Base-by-base conservation (phyloP, 2,888 invertebrate species). In the Rapana venosa region DNA sequence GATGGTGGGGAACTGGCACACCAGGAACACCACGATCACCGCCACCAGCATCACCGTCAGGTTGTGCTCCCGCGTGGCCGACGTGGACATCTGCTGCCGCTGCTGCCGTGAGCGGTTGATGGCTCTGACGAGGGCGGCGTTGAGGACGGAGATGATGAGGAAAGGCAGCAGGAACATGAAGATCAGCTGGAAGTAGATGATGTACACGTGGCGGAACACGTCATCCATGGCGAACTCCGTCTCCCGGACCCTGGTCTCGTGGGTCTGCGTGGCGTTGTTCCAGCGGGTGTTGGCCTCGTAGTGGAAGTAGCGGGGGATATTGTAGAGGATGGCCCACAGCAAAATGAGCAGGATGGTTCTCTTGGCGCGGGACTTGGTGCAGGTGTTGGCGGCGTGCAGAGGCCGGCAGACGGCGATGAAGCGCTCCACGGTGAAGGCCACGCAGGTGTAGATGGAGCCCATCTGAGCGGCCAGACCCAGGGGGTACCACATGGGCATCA, bases 11-110 rank as follows among this genome's bases (percentile, higher is more conserved):
- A 95, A 92, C 97, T 99, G 99, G 96, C 99, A 98, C 89, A 98
- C 97, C 95, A 99, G 98, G 97, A 99, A 99, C 0, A 99, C 98
- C 83, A 98, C 97, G 88, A 99, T 99, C n/a, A 99, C 98, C 94
- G 98, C 98, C 87, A 99, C 97, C 91, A 99, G 97, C 99, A 99
- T 99, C 89, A 98, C 98, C 32, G 99, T 99, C 91, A 99, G 97
- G n/a, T 98, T 98, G 92, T 99, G 98, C 96, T 99, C 99, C 81
- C 98, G 98, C 58, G 90, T 90, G 74, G 92, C 91, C 47, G 93
- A 92, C 35, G 91, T 92, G 13, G 93, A 92, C 92, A 95, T 94
- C 77, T 92, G 91, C 47, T 93, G 92, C 26, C 94, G 92, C 56
- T 91, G 92, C 61, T 91, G 91, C 79, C 93, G 74, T 20, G 35